Evolutionary conservation across 2,113 vertebrate genomes (phyloP), one percentile per base, ranked within the genome.

Genomic region (Panthera leo): DNA sequence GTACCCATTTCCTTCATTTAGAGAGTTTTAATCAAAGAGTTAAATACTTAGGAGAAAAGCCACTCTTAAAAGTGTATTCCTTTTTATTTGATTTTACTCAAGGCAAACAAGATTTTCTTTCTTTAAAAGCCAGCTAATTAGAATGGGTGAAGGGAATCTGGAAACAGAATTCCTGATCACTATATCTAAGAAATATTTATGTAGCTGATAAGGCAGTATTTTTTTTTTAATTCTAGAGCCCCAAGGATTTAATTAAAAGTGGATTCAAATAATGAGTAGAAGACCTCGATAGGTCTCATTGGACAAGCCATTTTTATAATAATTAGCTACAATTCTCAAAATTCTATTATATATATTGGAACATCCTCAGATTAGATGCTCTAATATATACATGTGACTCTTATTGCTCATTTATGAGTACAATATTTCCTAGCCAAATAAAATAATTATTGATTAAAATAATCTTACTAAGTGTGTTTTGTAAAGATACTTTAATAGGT

Each of bases 161-260:
- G 55, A 98, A 98, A 75, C 45, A 98, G 80, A 98, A 96, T 93
- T 95, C 70, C 42, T 96, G 89, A 91, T 75, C 79, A 95, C 85
- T 45, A 88, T 85, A 86, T 87, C 85, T 98, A 97, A 89, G 93
- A 83, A 82, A 91, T 80, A 89, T 96, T 97, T 98, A 95, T 97
- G 80, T 51, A 96, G 53, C 90, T 97, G 87, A 97, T 91, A 97
- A 95, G 85, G 61, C 10, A 86, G 29, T 95, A 82, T 96, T 89
- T 96, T 97, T 91, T 29, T 0, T 95, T 85, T 53, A 97, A 95
- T 91, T 73, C 34, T 70, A 85, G 67, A 96, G 97, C 87, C 86
- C 70, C 63, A 55, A 98, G 95, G 97, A 98, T 98, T 98, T 98
- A 98, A 98, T 98, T 98, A 98, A 98, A 97, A 95, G 5, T 93